Base-by-base conservation (phyloP, 37 sponge, comb jelly and placozoan species). In the Dysidea cf. avara region DNA sequence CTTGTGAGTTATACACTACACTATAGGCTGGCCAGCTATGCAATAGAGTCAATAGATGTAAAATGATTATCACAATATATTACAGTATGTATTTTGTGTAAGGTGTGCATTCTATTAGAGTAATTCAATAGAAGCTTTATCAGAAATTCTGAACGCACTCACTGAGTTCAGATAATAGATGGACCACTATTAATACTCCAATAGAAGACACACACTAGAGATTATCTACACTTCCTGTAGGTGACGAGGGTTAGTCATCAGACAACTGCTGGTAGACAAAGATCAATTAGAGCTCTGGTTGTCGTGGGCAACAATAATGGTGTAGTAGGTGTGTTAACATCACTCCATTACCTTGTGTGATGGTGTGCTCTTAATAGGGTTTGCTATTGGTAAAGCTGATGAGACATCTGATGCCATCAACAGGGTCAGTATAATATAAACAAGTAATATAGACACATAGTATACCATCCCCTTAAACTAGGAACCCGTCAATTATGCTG, bases 301-400 rank as follows among this genome's bases (percentile, higher is more conserved):
- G 83, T 93, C 31, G 86, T 93, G 28, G 94, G 94, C 28, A 93
- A 93, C 52, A 69, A 69, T n/a, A 85, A 93, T 29, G 94, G 94
- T 38, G 83, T 74, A 29, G 83, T 61, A 24, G 91, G 91, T 78
- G 17, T n/a, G 86, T 63, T 28, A 33, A 12, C 46, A 1, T 22
- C n/a, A 32, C 48, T 69, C 30, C 30, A 18, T 69, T 18, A 13
- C 57, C 3, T 35, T 68, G 24, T 13, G 21, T 31, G 17, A 22
- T 2, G 25, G 38, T 28, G 18, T 68, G 18, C 33, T 1, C 51
- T 6, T 55, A 40, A 20, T 65, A 79, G 88, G 88, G 0, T 91
- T 78, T 83, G 92, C 75, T 34, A 71, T 85, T 21, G 91, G 87
- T 3, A 80, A 65, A 64, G 81, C 67, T 1, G 65, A 84, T 7